Percentiles rank a stretch among this genome's conserved stretches.
phyloP scores from a whole-genome alignment of 2,888 invertebrate species.

The Drosophila pegasa region DNA sequence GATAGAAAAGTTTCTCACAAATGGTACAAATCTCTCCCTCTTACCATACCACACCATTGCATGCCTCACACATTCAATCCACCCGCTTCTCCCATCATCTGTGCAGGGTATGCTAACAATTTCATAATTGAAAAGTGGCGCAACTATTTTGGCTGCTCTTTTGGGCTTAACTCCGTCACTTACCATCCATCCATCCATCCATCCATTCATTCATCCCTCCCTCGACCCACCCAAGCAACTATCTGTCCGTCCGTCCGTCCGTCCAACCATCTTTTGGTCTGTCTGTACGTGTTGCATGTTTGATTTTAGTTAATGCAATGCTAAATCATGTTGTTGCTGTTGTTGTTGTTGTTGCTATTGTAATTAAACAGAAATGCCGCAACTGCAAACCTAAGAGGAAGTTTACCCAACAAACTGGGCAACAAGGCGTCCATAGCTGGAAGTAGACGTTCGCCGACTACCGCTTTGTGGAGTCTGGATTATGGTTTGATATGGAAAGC shows the following conservation, averaged over 20 bases:
- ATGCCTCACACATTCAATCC: neutral
- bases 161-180: conserved; percentile 45
- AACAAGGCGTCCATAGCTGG: conserved; percentile 31
- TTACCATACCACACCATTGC: too few species aligned
- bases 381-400: conserved; percentile 56
- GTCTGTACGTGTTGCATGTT: conserved; percentile 68
- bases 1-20: too few species aligned
- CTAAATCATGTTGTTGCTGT: conserved; percentile 55
- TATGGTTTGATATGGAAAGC: neutral
- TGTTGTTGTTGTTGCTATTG: conserved; percentile 31
- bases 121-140: conserved; percentile 77
- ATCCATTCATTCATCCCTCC: neutral
- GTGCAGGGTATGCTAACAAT: conserved; percentile 28
- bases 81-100: neutral
- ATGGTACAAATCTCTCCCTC: too few species aligned
- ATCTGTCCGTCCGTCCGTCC: conserved; percentile 20
- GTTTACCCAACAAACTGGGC: conserved; percentile 39
- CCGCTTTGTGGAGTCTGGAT: conserved; percentile 26
- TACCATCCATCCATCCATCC: conserved; percentile 17
- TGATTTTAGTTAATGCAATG: conserved; percentile 67
- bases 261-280: conserved; percentile 15
- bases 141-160: conserved; percentile 69
- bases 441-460: conserved; percentile 17
- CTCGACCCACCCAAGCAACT: neutral
- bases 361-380: conserved; percentile 48